A percentile compares a stretch with the other conserved stretches of the same genome.
Conservation (phyloP, 2,113 vertebrate genomes). For the Puffinus mauretanicus region DNA sequence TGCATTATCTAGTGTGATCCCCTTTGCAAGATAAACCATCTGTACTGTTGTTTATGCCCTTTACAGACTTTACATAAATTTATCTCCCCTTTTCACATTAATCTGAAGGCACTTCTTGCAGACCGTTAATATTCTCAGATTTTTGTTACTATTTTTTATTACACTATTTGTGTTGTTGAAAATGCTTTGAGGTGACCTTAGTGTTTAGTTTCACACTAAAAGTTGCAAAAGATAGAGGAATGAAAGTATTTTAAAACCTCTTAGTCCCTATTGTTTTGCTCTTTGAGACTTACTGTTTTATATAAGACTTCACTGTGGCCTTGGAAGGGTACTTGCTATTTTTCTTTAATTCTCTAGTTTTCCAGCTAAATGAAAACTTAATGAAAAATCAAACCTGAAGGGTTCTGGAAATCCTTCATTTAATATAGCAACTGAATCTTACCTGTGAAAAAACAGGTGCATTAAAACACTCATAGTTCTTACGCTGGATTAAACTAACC, state of each 20-base stretch:
- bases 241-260: background rate
- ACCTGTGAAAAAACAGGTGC: background rate
- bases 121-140: background rate
- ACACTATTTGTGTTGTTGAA: background rate
- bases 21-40: background rate
- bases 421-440: background rate
- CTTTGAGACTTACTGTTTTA: background rate
- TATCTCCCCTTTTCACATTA: background rate
- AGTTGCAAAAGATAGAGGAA: background rate
- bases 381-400: background rate
- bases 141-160: background rate
- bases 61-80: background rate
- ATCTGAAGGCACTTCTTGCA: background rate
- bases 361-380: background rate
- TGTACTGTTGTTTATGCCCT: background rate
- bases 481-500: background rate
- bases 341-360: background rate
- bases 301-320: background rate
- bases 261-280: background rate
- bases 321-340: background rate
- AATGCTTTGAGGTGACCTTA: background rate
- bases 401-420: background rate
- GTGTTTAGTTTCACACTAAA: background rate
- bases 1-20: background rate
- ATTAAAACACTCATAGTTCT: background rate